phyloP scores from a whole-genome alignment of 2,113 vertebrate species.

The Paramormyrops kingsleyae region DNA sequence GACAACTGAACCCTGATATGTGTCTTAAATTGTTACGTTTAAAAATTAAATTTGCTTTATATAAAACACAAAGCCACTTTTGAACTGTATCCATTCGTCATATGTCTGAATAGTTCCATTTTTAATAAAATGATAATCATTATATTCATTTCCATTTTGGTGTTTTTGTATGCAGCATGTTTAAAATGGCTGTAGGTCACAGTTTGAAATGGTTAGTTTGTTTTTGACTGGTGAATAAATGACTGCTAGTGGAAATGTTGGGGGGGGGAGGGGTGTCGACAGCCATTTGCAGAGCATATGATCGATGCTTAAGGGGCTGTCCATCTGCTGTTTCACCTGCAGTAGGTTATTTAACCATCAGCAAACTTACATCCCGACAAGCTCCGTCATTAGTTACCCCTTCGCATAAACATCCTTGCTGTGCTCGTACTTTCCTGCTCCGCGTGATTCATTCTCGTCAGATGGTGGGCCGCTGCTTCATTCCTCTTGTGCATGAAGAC shows the following conservation, averaged over 20 bases:
- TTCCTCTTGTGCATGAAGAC: conserved; percentile 30
- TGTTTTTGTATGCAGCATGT: background rate
- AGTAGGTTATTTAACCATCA: conserved; percentile 45
- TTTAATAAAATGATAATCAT: background rate
- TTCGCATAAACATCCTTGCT: conserved; percentile 29
- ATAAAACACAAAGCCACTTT: background rate
- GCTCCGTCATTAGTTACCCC: conserved; percentile 34
- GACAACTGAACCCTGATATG: background rate
- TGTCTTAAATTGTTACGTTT: background rate
- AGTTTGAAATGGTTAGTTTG: conserved; percentile 11
- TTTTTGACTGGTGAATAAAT: background rate
- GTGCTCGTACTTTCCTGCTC: conserved; percentile 19
- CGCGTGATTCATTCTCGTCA: conserved; percentile 30
- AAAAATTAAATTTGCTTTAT: background rate
- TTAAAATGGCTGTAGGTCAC: background rate
- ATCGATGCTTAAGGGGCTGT: conserved; percentile 36
- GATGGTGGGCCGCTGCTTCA: conserved; percentile 27
- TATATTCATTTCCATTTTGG: background rate
- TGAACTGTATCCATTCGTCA: background rate
- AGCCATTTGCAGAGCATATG: conserved; percentile 30
- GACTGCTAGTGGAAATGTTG: conserved; percentile 12
- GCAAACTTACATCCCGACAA: conserved; percentile 34
- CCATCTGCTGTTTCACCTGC: conserved; percentile 45
- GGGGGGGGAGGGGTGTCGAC: conserved; percentile 7
- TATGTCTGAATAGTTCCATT: background rate